These are phyloP conservation scores for Thermophis baileyi DNA, from an alignment of 2,113 vertebrate genomes.

Conservation along the genomic window DNA sequence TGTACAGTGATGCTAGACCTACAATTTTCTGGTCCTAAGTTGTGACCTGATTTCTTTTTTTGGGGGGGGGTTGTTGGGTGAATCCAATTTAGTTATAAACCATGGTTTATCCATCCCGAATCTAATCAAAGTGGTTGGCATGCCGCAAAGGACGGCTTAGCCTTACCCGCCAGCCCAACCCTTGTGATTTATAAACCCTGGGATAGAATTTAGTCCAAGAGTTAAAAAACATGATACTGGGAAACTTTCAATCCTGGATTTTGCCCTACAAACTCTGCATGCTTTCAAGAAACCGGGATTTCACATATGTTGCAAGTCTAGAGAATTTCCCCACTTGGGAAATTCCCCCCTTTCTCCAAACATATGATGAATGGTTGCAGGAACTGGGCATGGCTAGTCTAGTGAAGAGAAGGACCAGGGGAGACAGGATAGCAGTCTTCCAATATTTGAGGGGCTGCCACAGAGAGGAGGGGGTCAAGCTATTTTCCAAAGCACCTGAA, in stretches of 20 bases:
- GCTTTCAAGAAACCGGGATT: background rate
- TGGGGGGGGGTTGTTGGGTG: background rate
- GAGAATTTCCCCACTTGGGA: background rate
- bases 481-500: no score
- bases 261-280: background rate
- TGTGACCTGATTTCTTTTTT: no score
- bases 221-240: background rate
- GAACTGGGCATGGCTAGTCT: no score
- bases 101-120: background rate
- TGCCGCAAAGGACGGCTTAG: background rate
- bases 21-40: background rate
- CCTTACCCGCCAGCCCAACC: background rate
- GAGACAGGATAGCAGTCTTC: no score
- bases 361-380: no score
- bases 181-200: background rate
- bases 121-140: background rate
- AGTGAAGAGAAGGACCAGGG: no score
- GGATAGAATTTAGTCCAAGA: background rate
- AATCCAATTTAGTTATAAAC: background rate
- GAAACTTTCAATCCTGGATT: background rate
- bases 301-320: background rate
- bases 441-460: no score
- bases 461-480: no score
- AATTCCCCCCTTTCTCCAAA: background rate
- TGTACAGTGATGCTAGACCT: no score